Evolutionary conservation across 2,888 invertebrate genomes (phyloP).

Genomic region (Tenthredo scrophulariae): DNA sequence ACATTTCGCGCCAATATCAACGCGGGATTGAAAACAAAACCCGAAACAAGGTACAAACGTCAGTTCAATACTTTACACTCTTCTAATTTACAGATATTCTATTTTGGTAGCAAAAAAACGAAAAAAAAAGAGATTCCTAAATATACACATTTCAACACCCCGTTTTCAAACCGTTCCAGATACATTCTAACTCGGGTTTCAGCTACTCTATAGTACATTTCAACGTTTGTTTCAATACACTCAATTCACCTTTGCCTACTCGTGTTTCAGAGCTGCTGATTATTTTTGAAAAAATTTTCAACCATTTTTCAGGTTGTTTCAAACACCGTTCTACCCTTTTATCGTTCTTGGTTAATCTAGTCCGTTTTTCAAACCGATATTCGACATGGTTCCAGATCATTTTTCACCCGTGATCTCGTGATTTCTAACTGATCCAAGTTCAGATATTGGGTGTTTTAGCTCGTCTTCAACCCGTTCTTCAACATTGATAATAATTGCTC

Average conservation of each 20-base stretch:
- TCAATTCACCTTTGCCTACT: too few species aligned
- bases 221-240: neutral
- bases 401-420: too few species aligned
- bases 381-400: neutral
- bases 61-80: slow-evolving; percentile 6
- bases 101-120: neutral
- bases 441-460: neutral
- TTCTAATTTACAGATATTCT: neutral
- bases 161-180: too few species aligned
- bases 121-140: neutral
- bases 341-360: too few species aligned
- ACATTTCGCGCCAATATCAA: slow-evolving; percentile 49
- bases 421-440: neutral
- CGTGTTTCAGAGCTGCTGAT: too few species aligned
- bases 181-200: neutral
- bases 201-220: neutral
- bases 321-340: too few species aligned
- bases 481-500: neutral
- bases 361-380: too few species aligned
- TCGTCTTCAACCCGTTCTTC: neutral
- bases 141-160: too few species aligned
- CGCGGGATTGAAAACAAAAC: slow-evolving; percentile 26
- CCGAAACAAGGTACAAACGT: neutral
- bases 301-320: too few species aligned
- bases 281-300: neutral